These are phyloP conservation scores for Pelobates cultripes DNA, from an alignment of 2,797 vertebrate species.

Conservation along the genomic window DNA sequence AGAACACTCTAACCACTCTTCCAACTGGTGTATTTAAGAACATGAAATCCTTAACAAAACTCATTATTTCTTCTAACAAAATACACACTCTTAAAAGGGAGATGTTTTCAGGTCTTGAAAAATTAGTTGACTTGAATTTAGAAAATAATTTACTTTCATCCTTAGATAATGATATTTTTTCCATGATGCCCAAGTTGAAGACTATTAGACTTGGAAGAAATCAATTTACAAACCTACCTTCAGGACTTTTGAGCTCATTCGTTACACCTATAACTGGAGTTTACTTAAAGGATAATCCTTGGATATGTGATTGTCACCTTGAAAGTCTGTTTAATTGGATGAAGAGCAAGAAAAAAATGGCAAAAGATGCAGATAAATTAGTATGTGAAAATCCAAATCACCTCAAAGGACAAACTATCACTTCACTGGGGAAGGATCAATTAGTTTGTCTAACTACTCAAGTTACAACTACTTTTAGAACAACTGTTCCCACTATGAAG, in stretches of 20 bases:
- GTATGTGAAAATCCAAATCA: slow-evolving; percentile 69
- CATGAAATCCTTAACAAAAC: slow-evolving; percentile 69
- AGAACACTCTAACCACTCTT: slow-evolving; percentile 74
- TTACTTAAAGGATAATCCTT: slow-evolving; percentile 75
- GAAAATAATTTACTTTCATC: slow-evolving; percentile 66
- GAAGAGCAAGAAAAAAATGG: slow-evolving; percentile 59
- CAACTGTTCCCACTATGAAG: not conserved
- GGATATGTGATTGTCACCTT: slow-evolving; percentile 82
- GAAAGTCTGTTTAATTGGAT: slow-evolving; percentile 69
- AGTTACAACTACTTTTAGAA: not conserved
- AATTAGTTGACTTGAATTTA: slow-evolving; percentile 73
- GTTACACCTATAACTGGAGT: slow-evolving; percentile 66
- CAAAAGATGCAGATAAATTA: slow-evolving; percentile 46
- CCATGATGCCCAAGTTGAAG: slow-evolving; percentile 65
- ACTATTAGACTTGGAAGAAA: slow-evolving; percentile 69
- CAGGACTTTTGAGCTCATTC: slow-evolving; percentile 64
- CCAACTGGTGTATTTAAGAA: slow-evolving; percentile 71
- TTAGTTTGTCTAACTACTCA: slow-evolving; percentile 69
- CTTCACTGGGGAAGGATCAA: slow-evolving; percentile 60
- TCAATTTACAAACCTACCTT: slow-evolving; percentile 61
- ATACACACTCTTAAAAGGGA: slow-evolving; percentile 67
- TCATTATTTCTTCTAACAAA: slow-evolving; percentile 74
- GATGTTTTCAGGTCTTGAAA: slow-evolving; percentile 70
- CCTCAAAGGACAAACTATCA: slow-evolving; percentile 63
- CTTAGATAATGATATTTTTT: slow-evolving; percentile 65